Evolutionary conservation across 2,888 invertebrate species (phyloP).

Genomic region (Lasioglossum marginatum): DNA sequence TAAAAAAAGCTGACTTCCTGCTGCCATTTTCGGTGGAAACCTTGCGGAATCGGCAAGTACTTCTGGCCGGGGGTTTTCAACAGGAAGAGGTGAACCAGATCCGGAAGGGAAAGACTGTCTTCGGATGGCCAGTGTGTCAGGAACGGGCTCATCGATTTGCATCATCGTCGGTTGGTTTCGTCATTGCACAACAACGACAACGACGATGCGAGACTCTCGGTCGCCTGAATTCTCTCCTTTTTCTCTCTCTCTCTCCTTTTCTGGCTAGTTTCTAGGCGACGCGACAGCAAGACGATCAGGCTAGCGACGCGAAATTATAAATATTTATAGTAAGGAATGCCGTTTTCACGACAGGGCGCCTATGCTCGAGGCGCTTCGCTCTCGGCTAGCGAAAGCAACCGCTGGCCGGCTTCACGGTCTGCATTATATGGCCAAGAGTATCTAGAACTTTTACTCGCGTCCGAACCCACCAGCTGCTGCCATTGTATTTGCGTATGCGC

Average conservation of each 20-base stretch:
- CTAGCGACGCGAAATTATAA: slow-evolving; percentile 43
- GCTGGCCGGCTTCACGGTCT: slow-evolving; percentile 69
- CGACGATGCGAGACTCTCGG: slow-evolving; percentile 13
- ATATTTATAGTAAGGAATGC: slow-evolving; percentile 60
- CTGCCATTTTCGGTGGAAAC: slow-evolving; percentile 38
- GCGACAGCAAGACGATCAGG: neutral
- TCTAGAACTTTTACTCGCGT: slow-evolving; percentile 76
- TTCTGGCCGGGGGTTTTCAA: slow-evolving; percentile 32
- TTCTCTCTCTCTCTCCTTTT: neutral
- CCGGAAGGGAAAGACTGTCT: slow-evolving; percentile 15
- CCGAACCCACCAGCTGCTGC: slow-evolving; percentile 38
- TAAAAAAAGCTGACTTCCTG: slow-evolving; percentile 30
- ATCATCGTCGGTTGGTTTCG: neutral
- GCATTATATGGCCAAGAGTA: slow-evolving; percentile 74
- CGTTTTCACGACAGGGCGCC: slow-evolving; percentile 58
- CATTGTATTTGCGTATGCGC: slow-evolving; percentile 52
- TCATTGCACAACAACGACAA: neutral
- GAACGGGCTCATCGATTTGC: slow-evolving; percentile 3
- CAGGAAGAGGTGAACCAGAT: slow-evolving; percentile 11
- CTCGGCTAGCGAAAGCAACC: slow-evolving; percentile 71
- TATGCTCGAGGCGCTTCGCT: slow-evolving; percentile 34
- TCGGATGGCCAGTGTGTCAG: neutral
- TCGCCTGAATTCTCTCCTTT: slow-evolving; percentile 3
- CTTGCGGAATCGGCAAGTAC: slow-evolving; percentile 32
- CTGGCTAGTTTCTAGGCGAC: neutral